A percentile compares a stretch with the other conserved stretches of the same genome.
Conservation (phyloP, 2,888 invertebrate genomes). For the Drosophila macrospina region DNA sequence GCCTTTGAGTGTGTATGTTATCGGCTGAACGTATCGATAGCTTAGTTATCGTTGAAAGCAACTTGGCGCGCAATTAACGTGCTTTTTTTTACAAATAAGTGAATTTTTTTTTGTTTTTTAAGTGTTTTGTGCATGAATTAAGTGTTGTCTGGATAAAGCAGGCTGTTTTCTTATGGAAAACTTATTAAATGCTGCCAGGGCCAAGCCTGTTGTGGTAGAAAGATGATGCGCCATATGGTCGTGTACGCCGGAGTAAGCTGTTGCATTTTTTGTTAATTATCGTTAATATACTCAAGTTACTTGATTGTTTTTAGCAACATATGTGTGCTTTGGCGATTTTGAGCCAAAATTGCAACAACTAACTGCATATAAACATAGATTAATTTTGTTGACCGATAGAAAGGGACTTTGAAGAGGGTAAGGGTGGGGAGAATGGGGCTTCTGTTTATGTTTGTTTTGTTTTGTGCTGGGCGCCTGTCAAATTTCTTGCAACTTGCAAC, state of each 20-base stretch:
- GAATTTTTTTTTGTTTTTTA: too few species aligned
- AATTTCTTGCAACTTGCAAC: constrained; percentile 25
- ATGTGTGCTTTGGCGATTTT: neutral
- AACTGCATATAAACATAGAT: neutral
- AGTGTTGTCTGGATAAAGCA: too few species aligned
- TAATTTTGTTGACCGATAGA: neutral
- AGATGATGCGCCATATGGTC: too few species aligned
- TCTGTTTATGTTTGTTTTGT: constrained; percentile 8
- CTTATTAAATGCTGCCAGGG: too few species aligned
- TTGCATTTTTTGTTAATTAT: too few species aligned
- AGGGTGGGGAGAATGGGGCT: neutral
- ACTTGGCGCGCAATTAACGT: constrained; percentile 12
- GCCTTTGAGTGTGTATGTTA: constrained; percentile 3
- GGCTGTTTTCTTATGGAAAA: too few species aligned
- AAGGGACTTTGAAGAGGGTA: neutral
- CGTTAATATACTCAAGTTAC: neutral
- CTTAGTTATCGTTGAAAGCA: neutral
- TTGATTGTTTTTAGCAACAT: neutral
- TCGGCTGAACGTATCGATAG: constrained; percentile 6
- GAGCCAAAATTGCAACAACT: neutral
- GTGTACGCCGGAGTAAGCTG: too few species aligned
- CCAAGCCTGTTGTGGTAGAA: too few species aligned
- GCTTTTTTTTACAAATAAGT: neutral
- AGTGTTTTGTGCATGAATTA: too few species aligned
- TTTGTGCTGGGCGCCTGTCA: constrained; percentile 19